A percentile compares a stretch with the other conserved stretches of the same genome.
Evolutionary conservation across 2,888 invertebrate species (phyloP).

Genomic region (Cordilura impudica): DNA sequence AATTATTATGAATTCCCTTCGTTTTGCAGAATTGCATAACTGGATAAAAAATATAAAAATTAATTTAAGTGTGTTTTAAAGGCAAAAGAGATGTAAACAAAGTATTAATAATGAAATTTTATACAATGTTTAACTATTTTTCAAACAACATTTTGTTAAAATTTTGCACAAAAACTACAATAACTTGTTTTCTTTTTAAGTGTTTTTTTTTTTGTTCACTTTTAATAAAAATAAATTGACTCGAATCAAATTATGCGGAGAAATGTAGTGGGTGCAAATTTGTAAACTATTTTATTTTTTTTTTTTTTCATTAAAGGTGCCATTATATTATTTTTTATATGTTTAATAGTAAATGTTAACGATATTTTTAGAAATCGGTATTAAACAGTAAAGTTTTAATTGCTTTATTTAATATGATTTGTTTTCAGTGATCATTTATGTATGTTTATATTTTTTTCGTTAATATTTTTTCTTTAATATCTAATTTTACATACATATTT

Average conservation of each 20-base stretch:
- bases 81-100: too few relatives aligned
- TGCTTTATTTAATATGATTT: constrained; percentile 39
- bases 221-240: neutral
- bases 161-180: neutral
- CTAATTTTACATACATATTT: neutral
- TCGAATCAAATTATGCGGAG: neutral
- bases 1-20: too few relatives aligned
- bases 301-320: neutral
- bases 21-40: too few relatives aligned
- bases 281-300: neutral
- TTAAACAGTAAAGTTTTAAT: constrained; percentile 30
- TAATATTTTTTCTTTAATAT: neutral
- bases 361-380: constrained; percentile 53
- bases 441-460: neutral
- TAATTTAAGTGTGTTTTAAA: too few relatives aligned
- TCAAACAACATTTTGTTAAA: neutral
- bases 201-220: neutral
- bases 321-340: neutral
- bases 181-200: neutral
- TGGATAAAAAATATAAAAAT: too few relatives aligned
- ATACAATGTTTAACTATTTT: neutral
- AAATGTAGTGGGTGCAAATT: neutral
- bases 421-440: neutral
- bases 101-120: too few relatives aligned
- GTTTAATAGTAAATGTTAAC: constrained; percentile 58